phyloP scores from a whole-genome alignment of 2,888 invertebrate species.

The Seira ritae region DNA sequence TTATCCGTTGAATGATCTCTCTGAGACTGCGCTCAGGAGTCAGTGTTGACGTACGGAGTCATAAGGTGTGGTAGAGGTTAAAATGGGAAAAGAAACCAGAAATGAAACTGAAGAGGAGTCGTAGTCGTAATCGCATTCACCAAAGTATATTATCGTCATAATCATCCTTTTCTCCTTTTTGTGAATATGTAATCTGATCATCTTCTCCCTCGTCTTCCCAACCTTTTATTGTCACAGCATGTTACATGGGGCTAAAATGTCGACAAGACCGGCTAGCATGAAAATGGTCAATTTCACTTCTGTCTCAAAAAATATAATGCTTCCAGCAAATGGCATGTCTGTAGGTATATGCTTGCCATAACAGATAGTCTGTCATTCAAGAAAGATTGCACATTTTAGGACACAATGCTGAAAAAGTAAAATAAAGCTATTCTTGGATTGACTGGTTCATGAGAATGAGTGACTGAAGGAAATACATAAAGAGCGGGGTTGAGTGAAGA shows the following conservation, averaged over 20 bases:
- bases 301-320: neutral
- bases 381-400: neutral
- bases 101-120: conserved; percentile 40
- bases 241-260: neutral
- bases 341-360: neutral
- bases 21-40: neutral
- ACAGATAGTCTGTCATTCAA: neutral
- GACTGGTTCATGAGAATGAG: too few species aligned
- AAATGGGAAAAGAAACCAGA: neutral
- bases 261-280: neutral
- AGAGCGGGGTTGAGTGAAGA: too few species aligned
- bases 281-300: conserved; percentile 20
- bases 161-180: neutral
- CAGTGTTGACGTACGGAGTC: conserved; percentile 20
- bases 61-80: conserved; percentile 40
- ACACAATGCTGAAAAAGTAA: too few species aligned
- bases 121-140: conserved; percentile 24
- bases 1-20: conserved; percentile 5
- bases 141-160: conserved; percentile 21
- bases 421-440: too few species aligned
- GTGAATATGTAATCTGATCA: conserved; percentile 42
- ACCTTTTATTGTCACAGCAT: conserved; percentile 27
- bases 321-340: conserved; percentile 30
- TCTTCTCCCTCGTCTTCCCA: conserved; percentile 19
- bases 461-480: too few species aligned